phyloP scores from a whole-genome alignment of 2,888 invertebrate genomes.

The Clanis bilineata region DNA sequence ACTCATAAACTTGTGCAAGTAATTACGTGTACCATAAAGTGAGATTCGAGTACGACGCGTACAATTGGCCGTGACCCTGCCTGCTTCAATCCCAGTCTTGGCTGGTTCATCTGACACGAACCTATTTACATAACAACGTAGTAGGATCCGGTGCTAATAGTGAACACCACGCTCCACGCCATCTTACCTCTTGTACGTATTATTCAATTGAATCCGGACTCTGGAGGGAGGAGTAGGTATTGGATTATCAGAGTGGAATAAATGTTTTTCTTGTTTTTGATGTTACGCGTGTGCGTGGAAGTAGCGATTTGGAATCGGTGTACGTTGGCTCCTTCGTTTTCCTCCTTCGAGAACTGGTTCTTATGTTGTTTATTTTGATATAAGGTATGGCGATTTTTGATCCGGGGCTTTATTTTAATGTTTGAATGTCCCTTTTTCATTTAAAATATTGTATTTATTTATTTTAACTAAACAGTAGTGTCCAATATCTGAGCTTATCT shows the following conservation, averaged over 20 bases:
- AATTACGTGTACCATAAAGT: conserved; percentile 26
- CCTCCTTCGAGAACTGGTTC: conserved; percentile 2
- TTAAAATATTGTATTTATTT: not conserved
- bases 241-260: conserved; percentile 3
- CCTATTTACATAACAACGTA: conserved; percentile 67
- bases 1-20: conserved; percentile 4
- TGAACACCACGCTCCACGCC: conserved; percentile 51
- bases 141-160: conserved; percentile 47
- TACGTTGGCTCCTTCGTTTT: conserved; percentile 16
- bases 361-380: conserved; percentile 8
- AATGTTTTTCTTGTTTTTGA: conserved; percentile 13
- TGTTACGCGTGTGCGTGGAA: not conserved
- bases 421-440: not conserved
- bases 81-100: conserved; percentile 25
- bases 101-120: conserved; percentile 36
- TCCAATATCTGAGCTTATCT: not conserved
- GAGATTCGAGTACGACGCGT: conserved; percentile 37
- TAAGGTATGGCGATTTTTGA: not conserved
- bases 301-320: conserved; percentile 7
- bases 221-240: conserved; percentile 27
- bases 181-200: conserved; percentile 47
- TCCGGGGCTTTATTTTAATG: not conserved
- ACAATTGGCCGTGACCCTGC: conserved; percentile 49
- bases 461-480: not conserved
- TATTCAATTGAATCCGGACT: conserved; percentile 74